Percentiles rank a stretch among this genome's conserved stretches.
Evolutionary conservation across 2,797 vertebrate genomes (phyloP).

Genomic region (Micropoecilia bifurca): DNA sequence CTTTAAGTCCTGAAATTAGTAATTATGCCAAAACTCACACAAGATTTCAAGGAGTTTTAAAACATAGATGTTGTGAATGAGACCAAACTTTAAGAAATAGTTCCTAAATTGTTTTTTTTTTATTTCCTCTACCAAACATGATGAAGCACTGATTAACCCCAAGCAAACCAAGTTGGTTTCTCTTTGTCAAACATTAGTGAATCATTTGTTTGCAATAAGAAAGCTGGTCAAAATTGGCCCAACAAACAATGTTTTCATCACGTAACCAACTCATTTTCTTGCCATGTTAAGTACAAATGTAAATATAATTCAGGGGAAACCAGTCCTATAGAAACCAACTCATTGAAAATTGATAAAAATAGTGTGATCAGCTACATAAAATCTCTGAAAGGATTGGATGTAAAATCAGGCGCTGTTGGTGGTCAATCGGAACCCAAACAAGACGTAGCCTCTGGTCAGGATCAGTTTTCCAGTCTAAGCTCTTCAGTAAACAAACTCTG

Average conservation of each 20-base stretch:
- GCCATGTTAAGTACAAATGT: background rate
- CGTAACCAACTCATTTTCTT: background rate
- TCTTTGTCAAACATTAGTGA: background rate
- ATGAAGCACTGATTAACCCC: background rate
- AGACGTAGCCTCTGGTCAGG: background rate
- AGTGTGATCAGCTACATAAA: background rate
- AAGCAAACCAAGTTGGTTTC: background rate
- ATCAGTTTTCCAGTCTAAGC: background rate
- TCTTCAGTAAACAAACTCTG: background rate
- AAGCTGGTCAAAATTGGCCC: background rate
- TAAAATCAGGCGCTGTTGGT: background rate
- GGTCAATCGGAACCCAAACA: background rate
- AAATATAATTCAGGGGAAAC: background rate
- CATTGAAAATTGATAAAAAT: background rate
- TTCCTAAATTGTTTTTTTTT: background rate
- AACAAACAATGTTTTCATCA: background rate
- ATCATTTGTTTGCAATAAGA: background rate
- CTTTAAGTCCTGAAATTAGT: background rate
- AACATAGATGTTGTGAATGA: background rate
- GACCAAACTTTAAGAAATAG: background rate
- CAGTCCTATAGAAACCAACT: background rate
- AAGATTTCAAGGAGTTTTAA: background rate
- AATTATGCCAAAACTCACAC: background rate
- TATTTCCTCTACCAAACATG: background rate
- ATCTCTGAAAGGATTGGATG: background rate